phyloP scores from a whole-genome alignment of 2,797 vertebrate genomes.

The Taeniopygia guttata region DNA sequence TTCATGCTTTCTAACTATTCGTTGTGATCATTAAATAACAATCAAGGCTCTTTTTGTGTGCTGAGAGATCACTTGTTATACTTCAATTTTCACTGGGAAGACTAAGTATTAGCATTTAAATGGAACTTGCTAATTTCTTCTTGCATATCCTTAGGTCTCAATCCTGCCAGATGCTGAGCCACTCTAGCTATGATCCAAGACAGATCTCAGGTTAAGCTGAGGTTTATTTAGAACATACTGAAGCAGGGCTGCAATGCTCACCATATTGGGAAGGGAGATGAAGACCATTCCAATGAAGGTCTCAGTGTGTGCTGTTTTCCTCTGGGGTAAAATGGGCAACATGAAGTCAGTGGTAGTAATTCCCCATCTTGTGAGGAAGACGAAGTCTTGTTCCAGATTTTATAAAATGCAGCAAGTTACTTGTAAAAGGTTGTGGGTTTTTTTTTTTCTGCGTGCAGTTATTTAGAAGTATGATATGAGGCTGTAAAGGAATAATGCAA shows the following conservation, averaged over 20 bases:
- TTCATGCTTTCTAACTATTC: slow-evolving; percentile 23
- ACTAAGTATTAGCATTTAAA: slow-evolving; percentile 51
- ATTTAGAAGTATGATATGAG: background rate
- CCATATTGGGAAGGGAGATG: background rate
- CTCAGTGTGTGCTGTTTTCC: background rate
- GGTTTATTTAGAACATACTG: background rate
- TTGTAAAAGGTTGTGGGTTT: background rate
- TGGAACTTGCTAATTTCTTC: slow-evolving; percentile 10
- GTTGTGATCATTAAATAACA: slow-evolving; percentile 45
- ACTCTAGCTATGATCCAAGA: background rate
- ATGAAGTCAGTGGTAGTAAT: background rate
- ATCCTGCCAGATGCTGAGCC: slow-evolving; percentile 1
- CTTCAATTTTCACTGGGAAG: background rate
- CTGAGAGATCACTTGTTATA: background rate
- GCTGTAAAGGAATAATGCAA: background rate
- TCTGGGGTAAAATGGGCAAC: fast-evolving
- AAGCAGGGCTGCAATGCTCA: background rate
- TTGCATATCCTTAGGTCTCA: background rate
- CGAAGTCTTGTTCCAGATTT: background rate
- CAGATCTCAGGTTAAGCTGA: background rate
- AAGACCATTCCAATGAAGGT: background rate
- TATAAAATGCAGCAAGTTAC: background rate
- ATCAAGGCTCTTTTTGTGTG: slow-evolving; percentile 21
- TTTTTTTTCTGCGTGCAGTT: background rate
- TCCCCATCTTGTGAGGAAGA: background rate